These are phyloP conservation scores for Doris montereyensis DNA, from an alignment of 2,888 invertebrate genomes.

Conservation along the genomic window DNA sequence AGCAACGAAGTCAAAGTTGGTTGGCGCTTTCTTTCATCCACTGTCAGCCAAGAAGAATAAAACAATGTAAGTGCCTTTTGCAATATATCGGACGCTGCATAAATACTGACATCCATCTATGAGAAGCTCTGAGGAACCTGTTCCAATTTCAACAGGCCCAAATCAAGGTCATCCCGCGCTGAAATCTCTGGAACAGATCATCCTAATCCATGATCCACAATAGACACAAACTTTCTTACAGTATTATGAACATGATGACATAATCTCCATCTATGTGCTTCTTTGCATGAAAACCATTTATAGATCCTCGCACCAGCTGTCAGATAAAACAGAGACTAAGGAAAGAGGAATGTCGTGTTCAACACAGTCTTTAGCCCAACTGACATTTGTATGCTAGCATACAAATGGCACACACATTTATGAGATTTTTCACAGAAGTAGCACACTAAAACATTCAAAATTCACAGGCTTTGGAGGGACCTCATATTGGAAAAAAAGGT, in stretches of 20 bases:
- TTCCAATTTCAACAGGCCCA: background rate
- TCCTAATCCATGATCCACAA: background rate
- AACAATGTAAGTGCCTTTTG: background rate
- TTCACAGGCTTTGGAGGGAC: background rate
- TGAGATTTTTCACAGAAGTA: background rate
- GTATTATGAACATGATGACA: constrained; percentile 12
- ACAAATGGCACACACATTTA: background rate
- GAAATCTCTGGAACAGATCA: background rate
- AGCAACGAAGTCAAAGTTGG: background rate
- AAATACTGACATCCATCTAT: background rate
- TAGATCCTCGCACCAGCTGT: constrained; percentile 12
- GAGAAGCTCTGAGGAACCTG: background rate
- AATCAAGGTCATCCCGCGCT: background rate
- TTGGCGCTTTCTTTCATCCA: background rate
- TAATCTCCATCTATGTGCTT: background rate
- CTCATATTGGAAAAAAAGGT: background rate
- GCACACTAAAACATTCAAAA: constrained; percentile 9
- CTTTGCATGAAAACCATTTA: constrained; percentile 12
- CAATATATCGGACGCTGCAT: background rate
- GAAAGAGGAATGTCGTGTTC: constrained; percentile 5
- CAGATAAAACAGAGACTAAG: background rate
- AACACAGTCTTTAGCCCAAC: background rate
- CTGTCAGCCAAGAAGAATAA: constrained; percentile 2
- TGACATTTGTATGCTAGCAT: too few relatives aligned
- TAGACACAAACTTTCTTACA: background rate